phyloP scores from a whole-genome alignment of 1,140 invertebrate genomes.

The Lucilia cuprina region DNA sequence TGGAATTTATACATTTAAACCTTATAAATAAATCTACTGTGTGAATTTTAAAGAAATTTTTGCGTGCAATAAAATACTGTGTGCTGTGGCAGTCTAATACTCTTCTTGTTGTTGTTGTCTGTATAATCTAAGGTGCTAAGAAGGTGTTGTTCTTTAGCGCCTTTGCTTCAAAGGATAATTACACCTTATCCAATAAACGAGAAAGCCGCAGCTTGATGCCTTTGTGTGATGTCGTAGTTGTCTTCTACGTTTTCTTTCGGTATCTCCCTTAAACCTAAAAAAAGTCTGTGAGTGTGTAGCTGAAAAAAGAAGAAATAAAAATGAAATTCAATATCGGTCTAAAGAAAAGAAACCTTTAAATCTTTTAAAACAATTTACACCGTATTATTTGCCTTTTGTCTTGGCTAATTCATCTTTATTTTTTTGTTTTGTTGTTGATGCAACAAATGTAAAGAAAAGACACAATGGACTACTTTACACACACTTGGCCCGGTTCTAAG shows the following conservation, averaged over 20 bases:
- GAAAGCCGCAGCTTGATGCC: conserved; percentile 34
- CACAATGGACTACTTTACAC: conserved; percentile 13
- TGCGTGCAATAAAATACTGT: not conserved
- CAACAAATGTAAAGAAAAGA: not conserved
- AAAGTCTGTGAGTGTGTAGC: no score
- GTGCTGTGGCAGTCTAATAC: not conserved
- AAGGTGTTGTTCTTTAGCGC: conserved; percentile 62
- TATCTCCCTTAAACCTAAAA: no score
- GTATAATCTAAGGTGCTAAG: conserved; percentile 50
- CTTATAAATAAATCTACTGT: not conserved
- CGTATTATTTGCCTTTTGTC: not conserved
- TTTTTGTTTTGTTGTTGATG: not conserved
- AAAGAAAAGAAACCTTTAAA: not conserved
- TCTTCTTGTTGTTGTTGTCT: not conserved
- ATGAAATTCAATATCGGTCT: not conserved
- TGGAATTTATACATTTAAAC: not conserved
- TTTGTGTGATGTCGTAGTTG: conserved; percentile 5
- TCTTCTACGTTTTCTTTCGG: not conserved
- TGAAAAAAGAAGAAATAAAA: not conserved
- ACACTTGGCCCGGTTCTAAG: not conserved
- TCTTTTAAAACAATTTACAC: conserved; percentile 1
- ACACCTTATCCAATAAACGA: conserved; percentile 47
- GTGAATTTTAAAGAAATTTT: not conserved
- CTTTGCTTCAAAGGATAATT: conserved; percentile 46
- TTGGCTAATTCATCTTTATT: not conserved